Percentiles rank a stretch among this genome's conserved stretches.
Conservation (phyloP, 2,888 invertebrate genomes). For the Tenthredo notha region DNA sequence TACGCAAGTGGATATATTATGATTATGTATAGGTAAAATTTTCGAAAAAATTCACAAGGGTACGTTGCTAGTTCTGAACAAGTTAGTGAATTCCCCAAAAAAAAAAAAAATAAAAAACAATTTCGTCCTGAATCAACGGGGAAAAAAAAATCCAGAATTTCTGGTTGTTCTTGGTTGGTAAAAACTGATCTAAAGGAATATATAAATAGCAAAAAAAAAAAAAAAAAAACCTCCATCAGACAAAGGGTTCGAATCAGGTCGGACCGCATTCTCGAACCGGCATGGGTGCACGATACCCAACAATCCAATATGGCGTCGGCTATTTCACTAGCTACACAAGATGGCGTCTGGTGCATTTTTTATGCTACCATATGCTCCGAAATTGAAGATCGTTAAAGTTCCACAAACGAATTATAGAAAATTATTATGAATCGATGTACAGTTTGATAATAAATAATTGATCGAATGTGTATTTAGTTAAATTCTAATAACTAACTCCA, state of each 20-base stretch:
- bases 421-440: not conserved
- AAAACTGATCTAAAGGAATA: constrained; percentile 16
- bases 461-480: not conserved
- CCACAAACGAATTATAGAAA: not conserved
- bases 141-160: not conserved
- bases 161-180: not conserved
- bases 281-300: constrained; percentile 56
- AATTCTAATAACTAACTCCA: not conserved
- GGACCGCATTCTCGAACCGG: constrained; percentile 64
- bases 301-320: constrained; percentile 63
- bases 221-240: not conserved
- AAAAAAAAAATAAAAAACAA: not conserved
- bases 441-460: not conserved
- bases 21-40: not conserved
- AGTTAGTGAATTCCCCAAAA: not conserved
- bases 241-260: constrained; percentile 61
- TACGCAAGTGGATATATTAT: not conserved
- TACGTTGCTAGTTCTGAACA: not conserved
- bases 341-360: constrained; percentile 56
- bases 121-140: not conserved
- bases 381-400: constrained; percentile 22
- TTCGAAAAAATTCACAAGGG: not conserved
- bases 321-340: constrained; percentile 61
- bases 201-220: not conserved
- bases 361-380: constrained; percentile 57